Base-by-base conservation (phyloP, 2,888 invertebrate species). In the Leptinotarsa rubiginosa region DNA sequence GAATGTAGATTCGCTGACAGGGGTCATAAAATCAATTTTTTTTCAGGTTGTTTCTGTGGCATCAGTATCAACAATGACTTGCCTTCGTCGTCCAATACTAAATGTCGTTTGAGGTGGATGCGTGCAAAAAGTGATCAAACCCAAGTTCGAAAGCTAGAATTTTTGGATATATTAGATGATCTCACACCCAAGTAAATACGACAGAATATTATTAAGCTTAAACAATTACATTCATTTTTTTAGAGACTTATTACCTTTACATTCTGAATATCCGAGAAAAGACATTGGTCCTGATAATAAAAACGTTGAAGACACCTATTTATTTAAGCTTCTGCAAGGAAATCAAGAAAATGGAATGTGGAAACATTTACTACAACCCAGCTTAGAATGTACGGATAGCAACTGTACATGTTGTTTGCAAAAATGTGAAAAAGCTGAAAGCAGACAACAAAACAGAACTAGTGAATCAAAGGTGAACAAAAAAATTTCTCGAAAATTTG, bases 161-260 rank as follows among this genome's bases (percentile, higher is more conserved):
- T 73, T 74, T 79, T 79, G 75, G 84, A 85, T 68, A 84, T 84
- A 18, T 75, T 85, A 47, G 85, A 85, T 72, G 84, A 84, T 64
- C 73, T 85, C n/a, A 81, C 82, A 4, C 73, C 77, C 54, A 79
- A 77, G 79, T 79, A 73, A 69, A 47, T 25, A 56, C 15, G 56
- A 22, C 18, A 56, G 4, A 56, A 22, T 22, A 20, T 20, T 13
- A 22, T 20, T 10, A 22, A 4, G 3, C 20, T 56, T 25, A 5
- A 52, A 52, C 2, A 18, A 20, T 56, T 22, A 20, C 12, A 22
- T 69, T 41, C n/a, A 69, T 65, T 47, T 54, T 75, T 75, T 56
- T 20, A 82, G 79, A 49, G 85, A 85, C 72, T 54, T 85, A 49
- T 49, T 80, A 25, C 85, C 85, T 0, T 73, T 85, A 54, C 77